These are phyloP conservation scores for Anniella stebbinsi DNA, from an alignment of 2,797 vertebrate species.

Conservation along the genomic window DNA sequence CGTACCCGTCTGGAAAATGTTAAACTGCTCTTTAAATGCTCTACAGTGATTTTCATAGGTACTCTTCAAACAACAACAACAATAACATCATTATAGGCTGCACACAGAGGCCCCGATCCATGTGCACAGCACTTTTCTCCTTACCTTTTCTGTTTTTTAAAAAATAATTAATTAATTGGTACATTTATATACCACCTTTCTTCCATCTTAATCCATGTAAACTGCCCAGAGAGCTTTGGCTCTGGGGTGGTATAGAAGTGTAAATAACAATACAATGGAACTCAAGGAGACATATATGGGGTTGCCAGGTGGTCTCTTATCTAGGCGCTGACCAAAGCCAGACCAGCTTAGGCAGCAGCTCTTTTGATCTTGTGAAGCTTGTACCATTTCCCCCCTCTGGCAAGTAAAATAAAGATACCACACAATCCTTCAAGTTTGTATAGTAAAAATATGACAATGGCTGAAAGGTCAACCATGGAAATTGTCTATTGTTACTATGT, in stretches of 20 bases:
- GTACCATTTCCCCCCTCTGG: fast-evolving
- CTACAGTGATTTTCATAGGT: slow-evolving; percentile 56
- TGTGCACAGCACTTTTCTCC: not conserved
- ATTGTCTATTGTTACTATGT: not conserved
- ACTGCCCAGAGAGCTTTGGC: too few relatives aligned
- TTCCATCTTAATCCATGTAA: too few relatives aligned
- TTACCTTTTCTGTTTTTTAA: not conserved
- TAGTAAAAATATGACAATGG: not conserved
- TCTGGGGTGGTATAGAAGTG: too few relatives aligned
- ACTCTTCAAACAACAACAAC: slow-evolving; percentile 53
- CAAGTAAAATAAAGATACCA: not conserved
- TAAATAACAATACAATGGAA: too few relatives aligned
- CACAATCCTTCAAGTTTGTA: not conserved
- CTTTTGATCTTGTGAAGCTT: not conserved
- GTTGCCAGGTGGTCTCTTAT: too few relatives aligned
- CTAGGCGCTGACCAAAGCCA: too few relatives aligned
- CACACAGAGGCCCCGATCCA: not conserved
- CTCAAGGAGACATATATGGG: too few relatives aligned
- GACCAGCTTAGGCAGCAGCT: too few relatives aligned
- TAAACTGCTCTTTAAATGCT: slow-evolving; percentile 64
- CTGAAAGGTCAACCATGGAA: not conserved
- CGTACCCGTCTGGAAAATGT: slow-evolving; percentile 46
- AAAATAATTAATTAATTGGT: too few relatives aligned
- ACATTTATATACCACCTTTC: too few relatives aligned
- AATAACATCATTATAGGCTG: slow-evolving; percentile 18